Base-by-base conservation (phyloP, 2,888 invertebrate genomes). In the Idaea biselata region DNA sequence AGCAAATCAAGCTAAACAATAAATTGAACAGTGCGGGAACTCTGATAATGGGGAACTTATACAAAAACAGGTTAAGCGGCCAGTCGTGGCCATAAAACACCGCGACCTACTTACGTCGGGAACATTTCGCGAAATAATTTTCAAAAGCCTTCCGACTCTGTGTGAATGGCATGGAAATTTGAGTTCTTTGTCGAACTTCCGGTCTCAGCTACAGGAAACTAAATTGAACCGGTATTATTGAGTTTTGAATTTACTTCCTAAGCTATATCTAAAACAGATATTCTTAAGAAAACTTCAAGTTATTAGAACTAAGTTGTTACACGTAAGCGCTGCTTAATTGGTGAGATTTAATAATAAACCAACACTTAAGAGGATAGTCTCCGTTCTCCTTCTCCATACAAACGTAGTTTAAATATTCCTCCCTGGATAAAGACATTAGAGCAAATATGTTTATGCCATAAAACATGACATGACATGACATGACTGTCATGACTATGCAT, bases 71-170 rank as follows among this genome's bases (percentile, higher is more conserved):
- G 65, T 58, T 65, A 63, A 65, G 62, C 65, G 62, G 55, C 63
- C 61, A 65, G 58, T 58, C 62, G 75, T 75, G 69, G 71, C 76
- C 73, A 81, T 86, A 83, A 88, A 88, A 81, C 79, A 84, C 73
- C 75, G 74, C 79, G 88, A 84, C 89, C 89, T 81, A 88, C 77
- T 87, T 88, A 84, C 75, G 88, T 88, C 86, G 69, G 63, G 60
- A 70, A 74, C 87, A 88, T 86, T 80, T 79, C 67, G 76, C 79
- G 80, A 83, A 86, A 87, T 86, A 81, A 87, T 86, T 87, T 83
- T 84, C 82, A 84, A 85, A 83, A 79, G 70, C 79, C 79, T 79
- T 80, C 79, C 44, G 44, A 44, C 44, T 44, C 44, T 77, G 74
- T 79, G 77, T 81, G 82, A 83, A 86, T 81, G 79, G 80, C 74